Evolutionary conservation across 2,113 vertebrate genomes (phyloP).

Genomic region (Cricetomys ansorgei): DNA sequence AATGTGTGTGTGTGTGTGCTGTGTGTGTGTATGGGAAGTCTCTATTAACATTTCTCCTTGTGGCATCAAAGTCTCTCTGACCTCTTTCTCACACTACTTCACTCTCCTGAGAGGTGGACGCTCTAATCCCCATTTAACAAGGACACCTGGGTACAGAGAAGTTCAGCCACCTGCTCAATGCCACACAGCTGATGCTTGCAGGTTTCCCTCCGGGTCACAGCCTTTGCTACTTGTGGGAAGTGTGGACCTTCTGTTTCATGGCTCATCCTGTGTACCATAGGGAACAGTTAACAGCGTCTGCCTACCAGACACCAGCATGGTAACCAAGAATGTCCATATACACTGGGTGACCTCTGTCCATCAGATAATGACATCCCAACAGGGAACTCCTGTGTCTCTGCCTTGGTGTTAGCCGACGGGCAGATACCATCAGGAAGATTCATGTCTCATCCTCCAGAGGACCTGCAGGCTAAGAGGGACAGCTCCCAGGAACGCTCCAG

Average conservation of each 20-base stretch:
- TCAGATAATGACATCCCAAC: neutral
- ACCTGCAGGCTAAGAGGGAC: neutral
- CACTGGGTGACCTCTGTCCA: fast-evolving
- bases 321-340: neutral
- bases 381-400: neutral
- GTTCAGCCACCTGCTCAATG: neutral
- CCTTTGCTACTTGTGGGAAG: neutral
- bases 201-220: neutral
- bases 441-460: neutral
- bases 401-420: fast-evolving
- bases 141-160: neutral
- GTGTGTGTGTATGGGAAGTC: too few species aligned
- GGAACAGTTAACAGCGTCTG: neutral
- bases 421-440: neutral
- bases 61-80: too few species aligned
- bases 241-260: fast-evolving
- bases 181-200: neutral
- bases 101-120: too few species aligned
- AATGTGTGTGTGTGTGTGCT: too few species aligned
- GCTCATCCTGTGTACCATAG: too few species aligned
- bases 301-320: neutral
- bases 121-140: too few species aligned
- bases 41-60: too few species aligned
- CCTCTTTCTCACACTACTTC: too few species aligned
- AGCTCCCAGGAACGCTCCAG: neutral